Evolutionary conservation across 1,140 invertebrate genomes (phyloP), one percentile per base, ranked within the genome.

Genomic region (Meloidogyne chitwoodi): DNA sequence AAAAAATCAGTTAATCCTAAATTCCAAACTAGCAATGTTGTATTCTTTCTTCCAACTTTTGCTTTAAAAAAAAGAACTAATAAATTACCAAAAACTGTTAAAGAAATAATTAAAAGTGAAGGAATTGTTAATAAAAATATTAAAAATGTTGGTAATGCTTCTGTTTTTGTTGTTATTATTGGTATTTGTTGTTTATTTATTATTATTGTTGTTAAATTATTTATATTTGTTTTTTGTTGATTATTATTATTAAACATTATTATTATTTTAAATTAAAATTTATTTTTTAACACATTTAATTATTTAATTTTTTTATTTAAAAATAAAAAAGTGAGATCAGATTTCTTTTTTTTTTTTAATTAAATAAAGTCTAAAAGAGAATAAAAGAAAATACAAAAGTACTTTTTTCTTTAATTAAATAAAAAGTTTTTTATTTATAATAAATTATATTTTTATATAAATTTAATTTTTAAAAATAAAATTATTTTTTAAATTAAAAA

Each of bases 1-100:
- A 90, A 80, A 29, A 90, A 81, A 79, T 90, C 90, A n/a, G 85
- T 87, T n/a, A 86, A 69, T 1, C 85, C 85, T 16, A 86, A 72
- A 74, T 86, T 86, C 85, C 85, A 86, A 6, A 86, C 85, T 3
- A 86, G 65, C 11, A 86, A 68, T 19, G 85, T 86, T 44, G 85
- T 86, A 68, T 86, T 86, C 4, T 82, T 87, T 69, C 85, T 77
- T 14, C 85, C 85, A 12, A 86, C 85, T 16, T 83, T 76, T 10
- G 83, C 83, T 68, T 86, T 86, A 78, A 86, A 86, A 24, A 79
- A 84, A 1, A 86, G 75, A 11, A 86, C 84, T 3, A 86, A 83
- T 26, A 86, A 69, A 68, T 86, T 86, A 5, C 85, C 85, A 48
- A 87, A 87, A 24, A 86, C 63, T 14, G 85, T 86, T 29, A 87